Evolutionary conservation across 2,113 vertebrate genomes (phyloP), one percentile per base, ranked within the genome.

Genomic region (Equus przewalskii): DNA sequence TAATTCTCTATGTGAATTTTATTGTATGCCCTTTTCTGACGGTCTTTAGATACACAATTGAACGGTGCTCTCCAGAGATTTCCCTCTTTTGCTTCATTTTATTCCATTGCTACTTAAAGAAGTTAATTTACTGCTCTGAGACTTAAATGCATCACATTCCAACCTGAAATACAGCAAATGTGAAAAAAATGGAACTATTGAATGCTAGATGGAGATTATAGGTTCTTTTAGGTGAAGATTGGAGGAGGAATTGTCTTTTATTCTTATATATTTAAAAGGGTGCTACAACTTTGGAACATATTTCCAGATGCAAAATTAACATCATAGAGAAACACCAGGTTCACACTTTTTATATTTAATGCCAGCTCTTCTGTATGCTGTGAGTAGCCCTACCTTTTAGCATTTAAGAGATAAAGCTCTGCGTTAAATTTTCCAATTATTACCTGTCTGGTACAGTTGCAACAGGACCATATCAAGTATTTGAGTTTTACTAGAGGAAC

Each of bases 381-480:
- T 85, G 90, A 92, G 97, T 93, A 98, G 96, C 85, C 89, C 91
- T 94, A 93, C 72, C 89, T 97, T 98, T 97, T 97, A 98, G 84
- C 93, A 56, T 64, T 95, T 93, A 95, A 97, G 92, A 98, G 97
- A 98, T 98, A 98, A 98, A 98, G 81, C 82, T 93, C 81, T 28
- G 81, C 85, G n/a, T 95, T 98, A 98, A 98, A 98, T 97, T 98
- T 98, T 98, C 98, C 97, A 98, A 97, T 98, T 98, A 98, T 97
- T 98, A 98, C 98, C 97, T 98, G 97, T 97, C 98, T 98, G 93
- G 93, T 98, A 97, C 67, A 89, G 97, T 97, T 98, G 97, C 98
- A 98, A 97, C 93, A 98, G 97, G 95, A 98, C 96, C 94, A 92
- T 94, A 98, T 96, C 96, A 98, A 98, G 93, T 97, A 90, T 98